Evolutionary conservation across 2,888 invertebrate species (phyloP).

Genomic region (Caenorhabditis wallacei): DNA sequence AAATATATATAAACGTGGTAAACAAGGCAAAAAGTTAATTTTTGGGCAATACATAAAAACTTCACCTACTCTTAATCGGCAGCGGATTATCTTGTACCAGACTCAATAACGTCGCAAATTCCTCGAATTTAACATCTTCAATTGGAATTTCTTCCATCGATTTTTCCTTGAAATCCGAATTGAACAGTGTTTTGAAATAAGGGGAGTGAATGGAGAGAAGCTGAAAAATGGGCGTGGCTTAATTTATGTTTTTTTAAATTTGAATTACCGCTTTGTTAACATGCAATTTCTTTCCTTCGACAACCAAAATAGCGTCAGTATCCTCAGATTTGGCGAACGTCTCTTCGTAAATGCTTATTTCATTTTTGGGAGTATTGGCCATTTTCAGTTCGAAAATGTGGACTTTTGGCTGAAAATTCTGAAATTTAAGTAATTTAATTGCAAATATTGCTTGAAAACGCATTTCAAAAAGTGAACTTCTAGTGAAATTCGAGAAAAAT

Average conservation of each 20-base stretch:
- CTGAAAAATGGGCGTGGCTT: not conserved
- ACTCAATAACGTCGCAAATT: not conserved
- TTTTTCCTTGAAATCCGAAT: constrained; percentile 27
- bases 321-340: constrained; percentile 33
- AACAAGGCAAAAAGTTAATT: no score
- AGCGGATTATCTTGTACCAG: not conserved
- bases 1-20: no score
- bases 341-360: not conserved
- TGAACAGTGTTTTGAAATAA: constrained; percentile 15
- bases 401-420: no score
- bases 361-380: not conserved
- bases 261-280: not conserved
- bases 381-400: not conserved
- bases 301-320: constrained; percentile 70
- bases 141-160: constrained; percentile 21
- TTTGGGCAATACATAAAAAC: no score
- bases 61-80: no score
- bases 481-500: no score
- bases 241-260: not conserved
- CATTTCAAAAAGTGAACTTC: no score
- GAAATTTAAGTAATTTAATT: no score
- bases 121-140: constrained; percentile 7
- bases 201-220: not conserved
- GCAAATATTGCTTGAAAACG: no score
- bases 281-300: constrained; percentile 12